A percentile compares a stretch with the other conserved stretches of the same genome.
phyloP scores from a whole-genome alignment of 2,888 invertebrate species.

The Cheilosia impressa region DNA sequence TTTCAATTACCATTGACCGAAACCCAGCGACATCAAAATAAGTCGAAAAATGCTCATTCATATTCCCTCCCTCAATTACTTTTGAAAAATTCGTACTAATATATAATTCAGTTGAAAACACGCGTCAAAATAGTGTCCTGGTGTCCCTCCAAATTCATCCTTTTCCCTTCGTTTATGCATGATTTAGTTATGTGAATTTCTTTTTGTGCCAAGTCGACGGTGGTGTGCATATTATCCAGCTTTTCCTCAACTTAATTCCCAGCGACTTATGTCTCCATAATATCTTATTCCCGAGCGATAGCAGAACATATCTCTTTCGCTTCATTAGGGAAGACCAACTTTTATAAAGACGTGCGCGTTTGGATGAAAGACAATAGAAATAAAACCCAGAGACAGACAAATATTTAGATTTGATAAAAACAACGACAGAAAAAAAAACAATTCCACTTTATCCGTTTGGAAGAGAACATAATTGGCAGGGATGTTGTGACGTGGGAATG shows the following conservation, averaged over 20 bases:
- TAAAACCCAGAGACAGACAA: neutral
- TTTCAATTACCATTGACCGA: neutral
- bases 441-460: conserved; percentile 5
- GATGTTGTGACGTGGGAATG: conserved; percentile 17
- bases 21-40: neutral
- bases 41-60: neutral
- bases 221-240: conserved; percentile 37
- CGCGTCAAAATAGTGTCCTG: conserved; percentile 11
- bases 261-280: conserved; percentile 23
- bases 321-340: conserved; percentile 34
- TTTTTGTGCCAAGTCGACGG: conserved; percentile 4
- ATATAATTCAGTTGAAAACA: conserved; percentile 29
- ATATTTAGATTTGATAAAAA: conserved; percentile 27
- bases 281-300: neutral
- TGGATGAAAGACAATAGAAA: neutral
- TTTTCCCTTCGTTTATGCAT: conserved; percentile 8
- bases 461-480: conserved; percentile 43
- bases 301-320: conserved; percentile 19
- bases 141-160: conserved; percentile 4
- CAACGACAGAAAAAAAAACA: conserved; percentile 2
- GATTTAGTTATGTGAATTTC: neutral
- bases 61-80: neutral
- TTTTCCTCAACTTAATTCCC: conserved; percentile 22
- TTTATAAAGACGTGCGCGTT: conserved; percentile 15
- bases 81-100: conserved; percentile 14